Conservation (phyloP, 1,140 invertebrate genomes). For the Homalodisca vitripennis region DNA sequence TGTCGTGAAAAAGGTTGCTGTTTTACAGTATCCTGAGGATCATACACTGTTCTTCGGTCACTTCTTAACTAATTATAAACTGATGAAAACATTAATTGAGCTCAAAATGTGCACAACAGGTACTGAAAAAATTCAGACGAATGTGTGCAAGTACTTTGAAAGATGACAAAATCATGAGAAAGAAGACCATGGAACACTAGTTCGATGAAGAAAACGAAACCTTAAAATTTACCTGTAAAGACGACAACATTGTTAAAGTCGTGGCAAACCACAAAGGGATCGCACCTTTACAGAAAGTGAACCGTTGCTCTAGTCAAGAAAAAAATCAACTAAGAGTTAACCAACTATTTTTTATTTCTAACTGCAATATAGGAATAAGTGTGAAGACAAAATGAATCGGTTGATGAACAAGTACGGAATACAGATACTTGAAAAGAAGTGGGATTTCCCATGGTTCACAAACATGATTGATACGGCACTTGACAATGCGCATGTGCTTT, state of each 20-base stretch:
- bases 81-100: slow-evolving; percentile 31
- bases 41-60: slow-evolving; percentile 43
- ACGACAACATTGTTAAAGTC: slow-evolving; percentile 37
- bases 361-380: slow-evolving; percentile 38
- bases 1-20: slow-evolving; percentile 12
- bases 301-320: slow-evolving; percentile 35
- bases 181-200: slow-evolving; percentile 1
- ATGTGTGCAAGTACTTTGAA: slow-evolving; percentile 20
- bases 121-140: slow-evolving; percentile 9
- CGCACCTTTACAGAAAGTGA: slow-evolving; percentile 33
- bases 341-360: slow-evolving; percentile 34
- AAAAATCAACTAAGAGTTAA: slow-evolving; percentile 34
- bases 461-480: slow-evolving; percentile 34
- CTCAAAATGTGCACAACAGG: slow-evolving; percentile 10
- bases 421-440: slow-evolving; percentile 35
- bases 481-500: slow-evolving; percentile 37
- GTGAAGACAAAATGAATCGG: slow-evolving; percentile 35
- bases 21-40: slow-evolving; percentile 12
- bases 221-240: slow-evolving; percentile 32
- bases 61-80: slow-evolving; percentile 45
- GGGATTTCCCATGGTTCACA: slow-evolving; percentile 38
- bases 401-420: slow-evolving; percentile 28
- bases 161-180: slow-evolving; percentile 19
- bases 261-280: slow-evolving; percentile 34
- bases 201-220: not conserved